These are phyloP conservation scores for Nothoprocta pentlandii DNA, from an alignment of 2,113 vertebrate genomes.

Conservation along the genomic window DNA sequence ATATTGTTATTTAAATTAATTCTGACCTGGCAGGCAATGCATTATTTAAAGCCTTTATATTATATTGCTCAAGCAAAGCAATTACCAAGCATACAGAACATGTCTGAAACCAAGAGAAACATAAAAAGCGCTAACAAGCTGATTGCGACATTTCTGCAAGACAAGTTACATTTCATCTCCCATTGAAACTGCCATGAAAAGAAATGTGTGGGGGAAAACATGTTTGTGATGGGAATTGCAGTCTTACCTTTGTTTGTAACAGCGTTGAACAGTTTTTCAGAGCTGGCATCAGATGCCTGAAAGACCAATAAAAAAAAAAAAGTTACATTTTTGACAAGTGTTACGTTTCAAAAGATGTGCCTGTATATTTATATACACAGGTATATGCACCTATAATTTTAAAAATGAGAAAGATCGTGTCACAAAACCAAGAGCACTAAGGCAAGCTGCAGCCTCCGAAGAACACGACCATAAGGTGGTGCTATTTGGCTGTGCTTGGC, in stretches of 20 bases:
- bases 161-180: conserved; percentile 60
- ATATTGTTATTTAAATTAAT: conserved; percentile 74
- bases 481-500: conserved; percentile 81
- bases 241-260: conserved; percentile 93
- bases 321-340: conserved; percentile 28
- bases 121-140: conserved; percentile 70
- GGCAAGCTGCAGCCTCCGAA: conserved; percentile 4
- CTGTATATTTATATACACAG: not conserved
- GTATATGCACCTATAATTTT: not conserved
- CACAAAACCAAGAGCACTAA: not conserved
- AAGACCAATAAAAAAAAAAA: conserved; percentile 71
- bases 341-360: conserved; percentile 2
- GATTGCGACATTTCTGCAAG: conserved; percentile 51
- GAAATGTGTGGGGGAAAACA: not conserved
- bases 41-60: conserved; percentile 72
- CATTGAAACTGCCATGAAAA: conserved; percentile 58
- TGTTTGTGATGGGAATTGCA: not conserved
- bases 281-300: conserved; percentile 95
- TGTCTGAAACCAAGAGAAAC: conserved; percentile 64
- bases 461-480: conserved; percentile 85
- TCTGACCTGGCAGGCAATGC: conserved; percentile 69
- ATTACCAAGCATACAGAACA: conserved; percentile 63
- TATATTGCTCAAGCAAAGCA: conserved; percentile 59
- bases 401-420: conserved; percentile 16
- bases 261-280: conserved; percentile 95